Percentiles rank a stretch among this genome's conserved stretches.
Conservation (phyloP, 2,113 vertebrate species). For the Chroicocephalus ridibundus region DNA sequence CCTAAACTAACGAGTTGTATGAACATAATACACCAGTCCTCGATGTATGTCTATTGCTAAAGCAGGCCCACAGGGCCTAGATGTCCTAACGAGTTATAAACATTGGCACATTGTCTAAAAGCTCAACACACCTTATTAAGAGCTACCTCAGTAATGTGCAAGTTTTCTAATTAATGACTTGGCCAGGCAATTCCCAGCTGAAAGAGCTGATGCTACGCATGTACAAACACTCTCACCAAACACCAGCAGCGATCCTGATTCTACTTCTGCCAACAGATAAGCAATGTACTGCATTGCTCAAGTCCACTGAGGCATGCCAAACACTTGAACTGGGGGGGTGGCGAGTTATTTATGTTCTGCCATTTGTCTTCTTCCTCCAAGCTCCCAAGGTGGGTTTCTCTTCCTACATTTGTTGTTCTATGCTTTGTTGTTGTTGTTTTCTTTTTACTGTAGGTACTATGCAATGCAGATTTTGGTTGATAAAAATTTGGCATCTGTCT, state of each 20-base stretch:
- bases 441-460: neutral
- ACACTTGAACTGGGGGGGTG: neutral
- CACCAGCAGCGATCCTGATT: neutral
- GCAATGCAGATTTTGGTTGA: neutral
- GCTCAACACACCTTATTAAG: neutral
- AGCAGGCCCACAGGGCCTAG: neutral
- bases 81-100: neutral
- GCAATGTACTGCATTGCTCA: neutral
- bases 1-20: neutral
- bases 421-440: neutral
- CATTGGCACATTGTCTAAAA: neutral
- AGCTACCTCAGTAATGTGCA: neutral
- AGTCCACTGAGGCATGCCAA: neutral
- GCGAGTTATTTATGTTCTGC: neutral
- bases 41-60: neutral
- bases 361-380: conserved; percentile 2
- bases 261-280: conserved; percentile 10
- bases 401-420: neutral
- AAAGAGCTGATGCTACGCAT: neutral
- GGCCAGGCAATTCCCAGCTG: neutral
- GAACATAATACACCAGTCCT: neutral
- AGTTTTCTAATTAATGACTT: neutral
- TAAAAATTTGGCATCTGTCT: neutral
- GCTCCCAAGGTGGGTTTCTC: neutral
- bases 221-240: neutral